These are phyloP conservation scores for Odontomachus brunneus DNA, from an alignment of 1,140 invertebrate genomes.

Conservation along the genomic window DNA sequence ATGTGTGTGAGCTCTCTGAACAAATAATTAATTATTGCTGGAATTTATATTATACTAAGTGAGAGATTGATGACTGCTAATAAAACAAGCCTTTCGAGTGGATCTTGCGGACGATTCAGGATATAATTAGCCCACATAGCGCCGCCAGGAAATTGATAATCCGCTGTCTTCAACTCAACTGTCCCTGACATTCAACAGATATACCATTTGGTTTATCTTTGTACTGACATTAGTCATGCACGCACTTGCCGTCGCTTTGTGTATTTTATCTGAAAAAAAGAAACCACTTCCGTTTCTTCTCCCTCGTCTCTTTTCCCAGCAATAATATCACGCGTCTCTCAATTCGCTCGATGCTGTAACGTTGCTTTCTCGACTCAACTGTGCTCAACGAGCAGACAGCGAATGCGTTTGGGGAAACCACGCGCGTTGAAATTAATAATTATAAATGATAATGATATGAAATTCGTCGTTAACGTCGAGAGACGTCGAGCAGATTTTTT, in stretches of 20 bases:
- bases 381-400: no score
- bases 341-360: neutral
- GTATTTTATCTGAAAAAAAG: conserved; percentile 30
- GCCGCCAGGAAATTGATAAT: conserved; percentile 67
- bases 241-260: conserved; percentile 12
- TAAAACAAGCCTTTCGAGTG: conserved; percentile 12
- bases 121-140: conserved; percentile 62
- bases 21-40: neutral
- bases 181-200: conserved; percentile 78
- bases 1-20: neutral
- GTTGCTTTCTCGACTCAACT: no score
- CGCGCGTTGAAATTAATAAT: no score
- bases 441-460: no score
- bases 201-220: conserved; percentile 20
- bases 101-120: conserved; percentile 6
- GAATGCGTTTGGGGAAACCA: no score
- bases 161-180: conserved; percentile 41
- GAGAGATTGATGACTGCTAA: neutral
- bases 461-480: no score
- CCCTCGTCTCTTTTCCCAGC: neutral
- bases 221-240: conserved; percentile 22
- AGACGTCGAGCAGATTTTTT: no score
- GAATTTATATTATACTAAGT: neutral
- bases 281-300: neutral
- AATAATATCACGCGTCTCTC: conserved; percentile 15